Evolutionary conservation across 1,140 invertebrate genomes (phyloP).

Genomic region (Palaemon carinicauda): DNA sequence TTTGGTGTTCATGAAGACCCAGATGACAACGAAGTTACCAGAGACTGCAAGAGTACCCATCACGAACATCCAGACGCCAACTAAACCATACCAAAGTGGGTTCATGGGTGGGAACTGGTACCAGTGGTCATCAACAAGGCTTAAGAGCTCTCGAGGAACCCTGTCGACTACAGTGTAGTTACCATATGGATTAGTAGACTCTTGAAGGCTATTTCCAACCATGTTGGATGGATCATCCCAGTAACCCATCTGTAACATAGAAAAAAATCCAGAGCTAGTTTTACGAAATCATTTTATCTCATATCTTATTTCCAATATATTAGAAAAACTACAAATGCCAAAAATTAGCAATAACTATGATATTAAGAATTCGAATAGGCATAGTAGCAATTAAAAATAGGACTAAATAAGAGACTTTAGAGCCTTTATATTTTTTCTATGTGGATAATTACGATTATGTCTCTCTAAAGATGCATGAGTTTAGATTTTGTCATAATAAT

Average conservation of each 20-base stretch:
- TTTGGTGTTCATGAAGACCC: conserved; percentile 82
- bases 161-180: conserved; percentile 11
- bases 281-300: too few species aligned
- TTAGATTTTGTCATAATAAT: too few species aligned
- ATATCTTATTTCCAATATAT: too few species aligned
- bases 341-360: too few species aligned
- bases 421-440: too few species aligned
- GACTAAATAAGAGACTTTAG: too few species aligned
- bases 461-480: too few species aligned
- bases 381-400: too few species aligned
- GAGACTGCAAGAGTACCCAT: conserved; percentile 76
- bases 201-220: not conserved
- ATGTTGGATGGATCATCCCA: not conserved
- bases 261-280: too few species aligned
- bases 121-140: conserved; percentile 61
- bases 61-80: conserved; percentile 78
- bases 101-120: conserved; percentile 80
- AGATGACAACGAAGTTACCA: conserved; percentile 87
- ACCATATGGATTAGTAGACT: not conserved
- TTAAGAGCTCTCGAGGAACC: conserved; percentile 38
- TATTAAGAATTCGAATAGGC: too few species aligned
- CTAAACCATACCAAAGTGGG: conserved; percentile 81
- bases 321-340: too few species aligned
- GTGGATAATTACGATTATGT: too few species aligned
- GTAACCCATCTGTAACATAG: not conserved